Evolutionary conservation across 2,797 vertebrate genomes (phyloP).

Genomic region (Synanceia verrucosa): DNA sequence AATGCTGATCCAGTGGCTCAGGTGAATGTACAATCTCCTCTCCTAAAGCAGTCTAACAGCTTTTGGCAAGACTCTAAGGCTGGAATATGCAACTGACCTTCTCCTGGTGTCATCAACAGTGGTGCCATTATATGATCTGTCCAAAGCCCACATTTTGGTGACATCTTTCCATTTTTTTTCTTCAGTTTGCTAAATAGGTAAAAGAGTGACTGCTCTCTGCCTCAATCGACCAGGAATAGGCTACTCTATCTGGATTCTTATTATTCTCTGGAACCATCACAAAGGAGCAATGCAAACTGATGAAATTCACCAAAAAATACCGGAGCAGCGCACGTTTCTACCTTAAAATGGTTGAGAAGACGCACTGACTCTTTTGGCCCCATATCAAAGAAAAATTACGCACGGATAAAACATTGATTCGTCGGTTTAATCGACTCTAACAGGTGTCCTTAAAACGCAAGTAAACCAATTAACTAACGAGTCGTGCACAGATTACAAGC

Average conservation of each 20-base stretch:
- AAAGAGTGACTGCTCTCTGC: not conserved
- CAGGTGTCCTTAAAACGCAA: constrained; percentile 38
- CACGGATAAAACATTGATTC: not conserved
- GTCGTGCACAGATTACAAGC: not conserved
- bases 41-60: not conserved
- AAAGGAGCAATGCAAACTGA: constrained; percentile 14
- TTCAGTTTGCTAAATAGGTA: not conserved
- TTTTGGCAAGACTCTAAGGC: constrained; percentile 22
- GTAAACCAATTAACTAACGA: constrained; percentile 32
- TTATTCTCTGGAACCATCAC: constrained; percentile 8
- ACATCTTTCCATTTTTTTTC: not conserved
- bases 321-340: constrained; percentile 31
- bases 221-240: not conserved
- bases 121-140: not conserved
- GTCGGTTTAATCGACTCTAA: constrained; percentile 8
- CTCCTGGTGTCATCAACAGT: constrained; percentile 47
- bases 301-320: constrained; percentile 22
- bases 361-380: not conserved
- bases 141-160: not conserved
- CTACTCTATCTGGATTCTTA: constrained; percentile 18
- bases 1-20: constrained; percentile 33
- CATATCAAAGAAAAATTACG: constrained; percentile 6
- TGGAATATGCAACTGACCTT: constrained; percentile 52
- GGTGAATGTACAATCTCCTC: constrained; percentile 26
- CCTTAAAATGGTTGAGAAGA: constrained; percentile 25